Conservation (phyloP, 53 echinoderm and acorn worm species). For the Temnopleurus reevesii region DNA sequence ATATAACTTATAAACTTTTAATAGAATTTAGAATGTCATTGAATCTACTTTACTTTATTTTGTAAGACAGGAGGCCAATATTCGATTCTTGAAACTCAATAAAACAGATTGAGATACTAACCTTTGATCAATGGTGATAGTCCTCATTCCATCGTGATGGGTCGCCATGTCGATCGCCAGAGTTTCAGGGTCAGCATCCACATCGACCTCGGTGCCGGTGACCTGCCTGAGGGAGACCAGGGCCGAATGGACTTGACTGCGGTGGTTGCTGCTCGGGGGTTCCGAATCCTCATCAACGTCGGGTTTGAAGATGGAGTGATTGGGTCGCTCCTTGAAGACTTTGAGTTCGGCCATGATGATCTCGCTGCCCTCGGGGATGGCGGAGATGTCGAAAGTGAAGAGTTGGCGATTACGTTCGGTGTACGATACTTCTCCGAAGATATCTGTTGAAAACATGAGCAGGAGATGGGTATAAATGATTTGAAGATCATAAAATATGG, state of each 20-base stretch:
- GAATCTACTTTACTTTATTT: too few relatives aligned
- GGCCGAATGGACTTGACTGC: constrained; percentile 54
- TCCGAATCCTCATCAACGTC: background rate
- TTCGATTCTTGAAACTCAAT: too few relatives aligned
- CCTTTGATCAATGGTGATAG: constrained; percentile 76
- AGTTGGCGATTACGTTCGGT: constrained; percentile 63
- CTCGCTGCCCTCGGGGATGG: constrained; percentile 77
- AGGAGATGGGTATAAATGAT: background rate
- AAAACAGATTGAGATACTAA: constrained; percentile 5
- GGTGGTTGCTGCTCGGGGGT: background rate
- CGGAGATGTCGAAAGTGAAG: constrained; percentile 75
- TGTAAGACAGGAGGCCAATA: too few relatives aligned
- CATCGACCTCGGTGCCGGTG: constrained; percentile 1
- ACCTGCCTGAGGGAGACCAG: constrained; percentile 74
- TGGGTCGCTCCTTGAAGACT: constrained; percentile 86
- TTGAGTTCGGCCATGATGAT: constrained; percentile 88
- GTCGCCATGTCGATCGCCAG: background rate
- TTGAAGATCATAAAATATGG: too few relatives aligned
- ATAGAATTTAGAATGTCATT: too few relatives aligned
- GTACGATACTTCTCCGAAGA: constrained; percentile 64
- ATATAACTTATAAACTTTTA: too few relatives aligned
- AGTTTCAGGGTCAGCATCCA: constrained; percentile 8
- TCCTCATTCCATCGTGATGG: background rate
- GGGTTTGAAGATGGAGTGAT: constrained; percentile 74
- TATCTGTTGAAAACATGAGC: constrained; percentile 59